Percentiles rank a stretch among this genome's conserved stretches.
Evolutionary conservation across 2,888 invertebrate species (phyloP).

Genomic region (Graphium colonna): DNA sequence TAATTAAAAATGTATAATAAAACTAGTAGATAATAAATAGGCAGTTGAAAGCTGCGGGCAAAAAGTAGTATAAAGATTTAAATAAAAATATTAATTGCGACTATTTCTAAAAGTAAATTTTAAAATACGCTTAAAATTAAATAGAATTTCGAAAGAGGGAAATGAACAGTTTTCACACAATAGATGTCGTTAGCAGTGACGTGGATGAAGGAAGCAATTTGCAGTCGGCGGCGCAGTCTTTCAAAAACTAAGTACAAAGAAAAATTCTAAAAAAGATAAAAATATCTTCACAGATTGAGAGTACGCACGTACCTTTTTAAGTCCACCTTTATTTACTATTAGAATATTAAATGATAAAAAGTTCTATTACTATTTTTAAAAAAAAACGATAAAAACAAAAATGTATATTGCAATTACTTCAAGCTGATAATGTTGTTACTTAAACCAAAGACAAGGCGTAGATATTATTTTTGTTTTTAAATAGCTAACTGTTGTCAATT

Average conservation of each 20-base stretch:
- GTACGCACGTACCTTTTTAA: background rate
- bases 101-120: no score
- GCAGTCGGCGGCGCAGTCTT: slow-evolving; percentile 41
- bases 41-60: no score
- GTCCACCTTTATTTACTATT: background rate
- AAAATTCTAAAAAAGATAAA: background rate
- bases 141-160: slow-evolving; percentile 9
- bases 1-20: no score
- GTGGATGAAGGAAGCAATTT: slow-evolving; percentile 43
- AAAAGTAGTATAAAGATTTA: no score
- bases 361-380: background rate
- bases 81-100: no score
- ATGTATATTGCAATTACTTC: background rate
- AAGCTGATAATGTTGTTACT: background rate
- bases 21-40: no score
- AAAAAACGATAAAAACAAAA: background rate
- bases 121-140: background rate
- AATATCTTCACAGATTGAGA: background rate
- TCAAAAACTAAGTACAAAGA: slow-evolving; percentile 26
- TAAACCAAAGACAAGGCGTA: background rate
- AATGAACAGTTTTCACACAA: slow-evolving; percentile 32
- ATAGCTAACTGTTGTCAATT: no score
- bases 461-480: no score
- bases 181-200: slow-evolving; percentile 46
- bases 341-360: background rate